Evolutionary conservation across 2,113 vertebrate species (phyloP).

Genomic region (Sphyrna mokarran): DNA sequence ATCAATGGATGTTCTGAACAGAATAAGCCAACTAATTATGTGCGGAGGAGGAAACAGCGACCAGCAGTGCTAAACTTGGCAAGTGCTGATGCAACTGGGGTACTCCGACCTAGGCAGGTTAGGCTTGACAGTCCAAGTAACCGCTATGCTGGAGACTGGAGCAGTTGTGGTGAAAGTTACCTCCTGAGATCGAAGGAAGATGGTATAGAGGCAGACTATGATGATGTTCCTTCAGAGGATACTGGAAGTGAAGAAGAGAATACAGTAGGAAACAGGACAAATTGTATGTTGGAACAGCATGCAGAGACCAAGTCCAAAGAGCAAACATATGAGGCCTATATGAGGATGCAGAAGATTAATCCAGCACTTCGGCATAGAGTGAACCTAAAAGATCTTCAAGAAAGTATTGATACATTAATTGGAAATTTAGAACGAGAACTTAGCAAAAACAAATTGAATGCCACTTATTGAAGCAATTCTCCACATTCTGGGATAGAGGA

Average conservation of each 20-base stretch:
- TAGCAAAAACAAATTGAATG: constrained; percentile 87
- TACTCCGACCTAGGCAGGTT: constrained; percentile 71
- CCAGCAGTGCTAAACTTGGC: constrained; percentile 81
- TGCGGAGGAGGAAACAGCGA: constrained; percentile 73
- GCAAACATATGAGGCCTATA: constrained; percentile 68
- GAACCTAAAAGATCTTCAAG: constrained; percentile 90
- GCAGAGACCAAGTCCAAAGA: constrained; percentile 53
- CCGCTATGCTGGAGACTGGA: constrained; percentile 97
- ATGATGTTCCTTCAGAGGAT: constrained; percentile 73
- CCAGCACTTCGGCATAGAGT: constrained; percentile 67
- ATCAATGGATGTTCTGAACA: constrained; percentile 43
- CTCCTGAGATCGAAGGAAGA: constrained; percentile 53
- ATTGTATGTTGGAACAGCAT: constrained; percentile 42
- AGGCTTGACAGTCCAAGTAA: constrained; percentile 91
- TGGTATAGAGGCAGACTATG: constrained; percentile 73
- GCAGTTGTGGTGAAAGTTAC: constrained; percentile 77
- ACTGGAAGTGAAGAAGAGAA: constrained; percentile 53
- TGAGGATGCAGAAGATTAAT: constrained; percentile 77
- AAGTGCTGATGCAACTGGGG: constrained; percentile 55
- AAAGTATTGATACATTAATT: constrained; percentile 92
- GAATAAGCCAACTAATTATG: constrained; percentile 49
- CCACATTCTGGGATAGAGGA: neutral
- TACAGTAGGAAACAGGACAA: constrained; percentile 44
- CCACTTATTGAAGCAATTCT: constrained; percentile 60
- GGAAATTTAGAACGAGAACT: constrained; percentile 94